A percentile compares a stretch with the other conserved stretches of the same genome.
Evolutionary conservation across 2,797 vertebrate genomes (phyloP).

Genomic region (Gephyroberyx darwinii): DNA sequence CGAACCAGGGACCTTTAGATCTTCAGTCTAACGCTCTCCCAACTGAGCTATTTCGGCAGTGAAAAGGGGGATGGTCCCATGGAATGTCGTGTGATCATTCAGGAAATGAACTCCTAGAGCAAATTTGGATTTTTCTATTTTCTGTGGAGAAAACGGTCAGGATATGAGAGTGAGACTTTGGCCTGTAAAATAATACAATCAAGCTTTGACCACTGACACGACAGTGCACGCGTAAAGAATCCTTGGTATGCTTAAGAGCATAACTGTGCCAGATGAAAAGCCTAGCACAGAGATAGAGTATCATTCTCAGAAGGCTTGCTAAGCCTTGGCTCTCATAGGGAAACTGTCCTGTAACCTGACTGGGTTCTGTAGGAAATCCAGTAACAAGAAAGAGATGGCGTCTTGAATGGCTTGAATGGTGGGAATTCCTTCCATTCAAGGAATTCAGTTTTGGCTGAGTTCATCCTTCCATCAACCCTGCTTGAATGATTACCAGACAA

Average conservation of each 20-base stretch:
- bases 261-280: slow-evolving; percentile 19
- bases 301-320: slow-evolving; percentile 14
- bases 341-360: background rate
- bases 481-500: slow-evolving; percentile 17
- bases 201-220: slow-evolving; percentile 31
- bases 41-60: slow-evolving; percentile 48
- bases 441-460: slow-evolving; percentile 20
- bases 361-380: background rate
- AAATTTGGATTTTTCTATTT: slow-evolving; percentile 32
- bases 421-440: slow-evolving; percentile 32
- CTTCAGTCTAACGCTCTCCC: slow-evolving; percentile 54
- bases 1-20: slow-evolving; percentile 51
- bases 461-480: slow-evolving; percentile 13
- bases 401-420: background rate
- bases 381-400: background rate
- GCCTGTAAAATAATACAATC: slow-evolving; percentile 37
- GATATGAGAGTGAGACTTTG: slow-evolving; percentile 46
- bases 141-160: slow-evolving; percentile 31
- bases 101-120: slow-evolving; percentile 13
- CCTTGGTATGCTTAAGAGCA: slow-evolving; percentile 58
- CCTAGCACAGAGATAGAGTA: slow-evolving; percentile 22
- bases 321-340: background rate
- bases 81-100: too few species aligned
- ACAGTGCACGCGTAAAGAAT: slow-evolving; percentile 59
- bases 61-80: background rate